Conservation (phyloP, 2,888 invertebrate genomes). For the Parnassius apollo region DNA sequence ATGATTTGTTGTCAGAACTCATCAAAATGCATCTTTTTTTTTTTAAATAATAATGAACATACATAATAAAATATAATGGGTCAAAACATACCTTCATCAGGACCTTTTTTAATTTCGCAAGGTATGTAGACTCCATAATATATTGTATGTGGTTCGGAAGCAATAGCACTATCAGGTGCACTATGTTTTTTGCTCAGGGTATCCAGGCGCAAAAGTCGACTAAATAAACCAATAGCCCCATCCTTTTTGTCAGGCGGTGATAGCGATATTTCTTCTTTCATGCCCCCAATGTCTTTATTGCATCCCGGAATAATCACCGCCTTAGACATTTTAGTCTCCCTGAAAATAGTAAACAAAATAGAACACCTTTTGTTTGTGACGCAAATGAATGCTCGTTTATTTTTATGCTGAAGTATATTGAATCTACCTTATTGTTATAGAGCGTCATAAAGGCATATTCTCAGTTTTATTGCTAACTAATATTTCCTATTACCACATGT, state of each 20-base stretch:
- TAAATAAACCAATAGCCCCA: conserved; percentile 63
- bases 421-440: conserved; percentile 42
- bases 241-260: conserved; percentile 68
- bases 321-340: conserved; percentile 67
- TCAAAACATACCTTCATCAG: conserved; percentile 66
- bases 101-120: conserved; percentile 76
- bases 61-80: background rate
- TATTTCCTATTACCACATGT: conserved; percentile 44
- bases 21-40: too few relatives aligned
- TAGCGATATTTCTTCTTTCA: conserved; percentile 63
- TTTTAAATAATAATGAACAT: background rate
- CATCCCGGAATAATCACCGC: conserved; percentile 66
- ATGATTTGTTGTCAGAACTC: too few relatives aligned
- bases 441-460: conserved; percentile 67
- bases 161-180: conserved; percentile 52
- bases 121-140: conserved; percentile 79
- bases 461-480: conserved; percentile 29
- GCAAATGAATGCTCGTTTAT: conserved; percentile 62
- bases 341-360: conserved; percentile 69
- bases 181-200: conserved; percentile 52
- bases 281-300: conserved; percentile 62
- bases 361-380: conserved; percentile 70
- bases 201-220: conserved; percentile 66
- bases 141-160: conserved; percentile 53
- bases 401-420: conserved; percentile 47